Percentiles rank a stretch among this genome's conserved stretches.
phyloP scores from a whole-genome alignment of 2,888 invertebrate genomes.

The Tupiocoris notatus region DNA sequence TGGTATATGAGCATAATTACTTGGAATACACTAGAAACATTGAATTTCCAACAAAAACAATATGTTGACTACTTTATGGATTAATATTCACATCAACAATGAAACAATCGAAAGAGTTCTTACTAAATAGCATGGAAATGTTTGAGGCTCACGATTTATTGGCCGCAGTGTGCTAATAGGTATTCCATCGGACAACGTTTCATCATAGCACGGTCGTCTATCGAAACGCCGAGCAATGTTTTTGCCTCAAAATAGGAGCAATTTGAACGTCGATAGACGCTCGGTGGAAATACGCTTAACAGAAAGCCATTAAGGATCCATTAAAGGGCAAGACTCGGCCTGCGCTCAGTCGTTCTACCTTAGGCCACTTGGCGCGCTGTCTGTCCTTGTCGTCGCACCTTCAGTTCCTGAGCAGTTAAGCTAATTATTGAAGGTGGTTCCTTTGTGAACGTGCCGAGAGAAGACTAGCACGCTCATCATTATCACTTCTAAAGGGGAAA shows the following conservation, averaged over 20 bases:
- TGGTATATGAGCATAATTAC: too few species aligned
- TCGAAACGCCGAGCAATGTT: neutral
- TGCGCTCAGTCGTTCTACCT: neutral
- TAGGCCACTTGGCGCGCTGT: neutral
- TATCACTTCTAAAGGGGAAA: constrained; percentile 25
- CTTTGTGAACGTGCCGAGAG: constrained; percentile 19
- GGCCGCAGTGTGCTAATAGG: too few species aligned
- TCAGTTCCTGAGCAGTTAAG: constrained; percentile 26
- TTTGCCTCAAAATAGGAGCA: neutral
- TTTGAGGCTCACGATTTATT: too few species aligned
- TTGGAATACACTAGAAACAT: too few species aligned
- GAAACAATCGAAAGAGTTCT: too few species aligned
- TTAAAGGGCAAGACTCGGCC: constrained; percentile 8
- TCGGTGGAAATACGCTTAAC: constrained; percentile 13
- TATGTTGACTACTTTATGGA: too few species aligned
- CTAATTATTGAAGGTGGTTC: constrained; percentile 34
- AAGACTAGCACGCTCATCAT: constrained; percentile 32
- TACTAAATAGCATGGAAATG: too few species aligned
- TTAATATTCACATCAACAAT: too few species aligned
- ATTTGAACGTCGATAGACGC: neutral
- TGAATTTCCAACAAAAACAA: too few species aligned
- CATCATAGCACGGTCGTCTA: too few species aligned
- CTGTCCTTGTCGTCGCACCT: neutral
- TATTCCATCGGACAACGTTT: too few species aligned
- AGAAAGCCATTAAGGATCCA: constrained; percentile 31